Evolutionary conservation across 2,113 vertebrate genomes (phyloP).

Genomic region (Empidonax alnorum): DNA sequence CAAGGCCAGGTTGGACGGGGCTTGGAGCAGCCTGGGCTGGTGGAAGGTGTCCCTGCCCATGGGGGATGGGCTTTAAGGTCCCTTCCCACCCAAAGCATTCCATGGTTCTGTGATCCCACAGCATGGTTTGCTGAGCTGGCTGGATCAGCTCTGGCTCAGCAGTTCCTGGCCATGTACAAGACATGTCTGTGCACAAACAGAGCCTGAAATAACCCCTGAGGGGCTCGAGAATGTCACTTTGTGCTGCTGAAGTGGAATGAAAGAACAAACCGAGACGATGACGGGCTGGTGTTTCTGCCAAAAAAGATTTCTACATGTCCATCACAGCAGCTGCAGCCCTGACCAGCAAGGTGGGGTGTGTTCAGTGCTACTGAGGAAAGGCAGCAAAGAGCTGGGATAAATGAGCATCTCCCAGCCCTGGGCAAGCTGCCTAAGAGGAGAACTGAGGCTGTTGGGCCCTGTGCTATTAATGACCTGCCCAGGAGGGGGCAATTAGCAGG

Average conservation of each 20-base stretch:
- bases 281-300: not conserved
- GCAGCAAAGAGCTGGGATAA: not conserved
- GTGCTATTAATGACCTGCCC: not conserved
- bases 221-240: not conserved
- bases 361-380: not conserved
- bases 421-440: not conserved
- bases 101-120: not conserved
- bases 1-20: rapidly evolving
- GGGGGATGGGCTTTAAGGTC: not conserved
- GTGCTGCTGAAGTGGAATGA: not conserved
- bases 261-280: not conserved
- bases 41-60: not conserved
- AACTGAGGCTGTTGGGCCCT: not conserved
- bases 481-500: not conserved
- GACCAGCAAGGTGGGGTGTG: not conserved
- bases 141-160: not conserved
- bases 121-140: not conserved
- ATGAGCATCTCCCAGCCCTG: not conserved
- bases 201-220: not conserved
- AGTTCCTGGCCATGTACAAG: not conserved
- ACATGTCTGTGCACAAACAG: not conserved
- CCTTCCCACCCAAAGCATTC: not conserved
- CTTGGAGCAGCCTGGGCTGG: not conserved
- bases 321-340: not conserved
- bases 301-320: not conserved